phyloP scores from a whole-genome alignment of 2,888 invertebrate genomes.

The Gymnoscelis rufifasciata region DNA sequence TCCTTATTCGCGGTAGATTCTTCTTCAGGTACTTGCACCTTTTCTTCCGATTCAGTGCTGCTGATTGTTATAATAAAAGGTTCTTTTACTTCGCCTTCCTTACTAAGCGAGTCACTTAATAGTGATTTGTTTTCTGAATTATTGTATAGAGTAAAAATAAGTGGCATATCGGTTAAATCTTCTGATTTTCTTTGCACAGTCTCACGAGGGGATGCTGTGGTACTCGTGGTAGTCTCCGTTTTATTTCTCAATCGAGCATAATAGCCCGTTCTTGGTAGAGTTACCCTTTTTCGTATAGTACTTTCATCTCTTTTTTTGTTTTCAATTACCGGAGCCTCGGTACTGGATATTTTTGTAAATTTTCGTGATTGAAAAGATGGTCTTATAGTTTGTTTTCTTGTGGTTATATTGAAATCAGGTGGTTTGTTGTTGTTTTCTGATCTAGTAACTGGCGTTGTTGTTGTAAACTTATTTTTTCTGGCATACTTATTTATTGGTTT shows the following conservation, averaged over 20 bases:
- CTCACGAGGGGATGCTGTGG: constrained; percentile 30
- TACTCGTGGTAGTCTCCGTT: constrained; percentile 35
- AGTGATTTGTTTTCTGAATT: constrained; percentile 37
- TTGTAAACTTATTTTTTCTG: constrained; percentile 58
- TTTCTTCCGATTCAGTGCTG: constrained; percentile 61
- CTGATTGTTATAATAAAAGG: constrained; percentile 56
- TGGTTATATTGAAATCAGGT: constrained; percentile 39
- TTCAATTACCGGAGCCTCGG: constrained; percentile 35
- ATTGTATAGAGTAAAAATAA: constrained; percentile 55
- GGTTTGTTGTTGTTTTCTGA: constrained; percentile 37
- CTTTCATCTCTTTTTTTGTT: constrained; percentile 30
- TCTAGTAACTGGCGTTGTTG: constrained; percentile 44
- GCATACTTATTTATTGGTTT: constrained; percentile 54
- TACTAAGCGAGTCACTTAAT: constrained; percentile 25
- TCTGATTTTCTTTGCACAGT: constrained; percentile 46
- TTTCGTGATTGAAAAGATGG: constrained; percentile 55
- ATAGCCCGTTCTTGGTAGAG: constrained; percentile 60
- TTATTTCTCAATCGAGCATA: constrained; percentile 53
- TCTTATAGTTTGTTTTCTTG: constrained; percentile 50
- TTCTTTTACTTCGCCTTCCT: constrained; percentile 35
- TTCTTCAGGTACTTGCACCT: constrained; percentile 39
- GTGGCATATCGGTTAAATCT: constrained; percentile 49
- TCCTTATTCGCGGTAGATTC: constrained; percentile 43
- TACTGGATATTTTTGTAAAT: constrained; percentile 38
- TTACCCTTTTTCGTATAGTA: constrained; percentile 37